Conservation (phyloP, 2,888 invertebrate genomes). For the Scaptomyza parva region DNA sequence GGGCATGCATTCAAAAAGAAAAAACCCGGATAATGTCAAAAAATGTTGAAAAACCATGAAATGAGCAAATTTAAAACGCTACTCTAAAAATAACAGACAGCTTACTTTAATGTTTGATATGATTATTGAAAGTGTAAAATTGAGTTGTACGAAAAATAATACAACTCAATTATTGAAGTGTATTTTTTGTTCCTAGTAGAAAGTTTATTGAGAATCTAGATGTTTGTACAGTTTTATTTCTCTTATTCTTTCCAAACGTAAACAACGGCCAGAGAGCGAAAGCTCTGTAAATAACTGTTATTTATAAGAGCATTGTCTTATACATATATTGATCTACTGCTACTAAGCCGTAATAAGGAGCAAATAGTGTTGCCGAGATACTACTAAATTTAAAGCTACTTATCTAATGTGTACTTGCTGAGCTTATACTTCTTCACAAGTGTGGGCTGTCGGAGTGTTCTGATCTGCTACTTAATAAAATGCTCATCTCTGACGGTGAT, state of each 20-base stretch:
- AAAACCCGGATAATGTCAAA: constrained; percentile 52
- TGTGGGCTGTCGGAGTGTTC: no score
- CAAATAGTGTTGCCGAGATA: not conserved
- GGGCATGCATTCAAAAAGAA: constrained; percentile 19
- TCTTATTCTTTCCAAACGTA: not conserved
- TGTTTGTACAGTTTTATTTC: not conserved
- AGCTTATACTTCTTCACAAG: not conserved
- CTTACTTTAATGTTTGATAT: not conserved
- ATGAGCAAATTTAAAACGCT: constrained; percentile 69
- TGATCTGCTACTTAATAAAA: no score
- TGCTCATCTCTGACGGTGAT: not conserved
- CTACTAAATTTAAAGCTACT: no score
- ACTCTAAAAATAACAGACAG: not conserved
- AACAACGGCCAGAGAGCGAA: not conserved
- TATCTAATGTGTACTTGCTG: no score
- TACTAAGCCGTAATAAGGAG: not conserved
- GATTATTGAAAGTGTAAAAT: not conserved
- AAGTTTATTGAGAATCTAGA: not conserved
- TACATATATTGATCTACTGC: not conserved
- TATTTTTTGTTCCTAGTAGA: not conserved
- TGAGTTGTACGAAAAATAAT: not conserved
- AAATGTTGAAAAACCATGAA: constrained; percentile 57
- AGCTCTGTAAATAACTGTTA: not conserved
- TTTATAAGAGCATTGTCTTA: not conserved
- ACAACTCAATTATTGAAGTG: not conserved